phyloP scores from a whole-genome alignment of 2,113 vertebrate genomes.

The Ursus arctos region DNA sequence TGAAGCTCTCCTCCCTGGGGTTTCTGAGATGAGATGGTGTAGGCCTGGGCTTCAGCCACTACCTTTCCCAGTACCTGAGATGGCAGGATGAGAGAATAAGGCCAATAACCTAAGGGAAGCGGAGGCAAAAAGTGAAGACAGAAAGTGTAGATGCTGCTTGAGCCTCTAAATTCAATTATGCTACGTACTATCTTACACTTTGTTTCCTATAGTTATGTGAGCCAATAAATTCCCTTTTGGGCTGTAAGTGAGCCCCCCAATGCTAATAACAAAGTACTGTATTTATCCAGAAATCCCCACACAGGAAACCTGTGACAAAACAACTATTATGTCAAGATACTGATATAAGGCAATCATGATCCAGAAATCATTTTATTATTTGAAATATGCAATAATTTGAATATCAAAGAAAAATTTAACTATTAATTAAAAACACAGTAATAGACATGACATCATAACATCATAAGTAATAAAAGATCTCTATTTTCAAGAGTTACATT shows the following conservation, averaged over 20 bases:
- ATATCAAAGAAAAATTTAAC: neutral
- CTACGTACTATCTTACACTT: neutral
- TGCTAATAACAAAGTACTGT: neutral
- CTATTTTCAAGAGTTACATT: neutral
- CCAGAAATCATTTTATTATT: constrained; percentile 27
- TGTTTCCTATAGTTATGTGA: neutral
- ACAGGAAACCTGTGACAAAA: constrained; percentile 2
- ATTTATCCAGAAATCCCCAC: neutral
- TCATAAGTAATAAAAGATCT: neutral
- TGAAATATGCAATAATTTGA: constrained; percentile 32
- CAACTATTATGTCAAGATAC: neutral
- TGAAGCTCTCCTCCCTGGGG: neutral
- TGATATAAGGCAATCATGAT: constrained; percentile 11
- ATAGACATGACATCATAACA: neutral
- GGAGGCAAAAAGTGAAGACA: neutral
- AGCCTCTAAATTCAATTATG: neutral
- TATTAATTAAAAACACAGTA: constrained; percentile 40
- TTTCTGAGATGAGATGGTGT: neutral
- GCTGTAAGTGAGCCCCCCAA: neutral
- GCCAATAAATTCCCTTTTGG: neutral
- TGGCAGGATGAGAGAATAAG: neutral
- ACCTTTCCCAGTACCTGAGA: neutral
- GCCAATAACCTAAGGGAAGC: neutral
- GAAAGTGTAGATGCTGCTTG: neutral
- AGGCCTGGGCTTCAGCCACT: neutral